phyloP scores from a whole-genome alignment of 1,140 invertebrate species.

The Cydia amplana region DNA sequence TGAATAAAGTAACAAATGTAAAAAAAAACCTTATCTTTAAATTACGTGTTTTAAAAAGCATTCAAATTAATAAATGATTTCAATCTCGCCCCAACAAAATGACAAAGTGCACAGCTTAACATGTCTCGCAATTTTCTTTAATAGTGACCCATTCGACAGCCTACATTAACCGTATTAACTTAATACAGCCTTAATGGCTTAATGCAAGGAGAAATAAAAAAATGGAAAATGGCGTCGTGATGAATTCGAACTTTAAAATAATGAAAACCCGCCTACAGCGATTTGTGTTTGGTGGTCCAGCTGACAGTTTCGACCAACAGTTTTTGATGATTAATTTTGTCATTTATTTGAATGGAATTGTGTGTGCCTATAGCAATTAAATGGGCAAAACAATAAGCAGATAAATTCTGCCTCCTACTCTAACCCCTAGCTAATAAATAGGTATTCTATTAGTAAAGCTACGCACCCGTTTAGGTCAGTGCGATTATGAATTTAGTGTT shows the following conservation, averaged over 20 bases:
- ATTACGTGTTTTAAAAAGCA: not conserved
- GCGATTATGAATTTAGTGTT: too few relatives aligned
- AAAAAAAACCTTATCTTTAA: not conserved
- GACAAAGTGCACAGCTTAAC: slow-evolving; percentile 23
- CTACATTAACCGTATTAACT: slow-evolving; percentile 29
- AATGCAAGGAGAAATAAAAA: slow-evolving; percentile 14
- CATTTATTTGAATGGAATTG: slow-evolving; percentile 10
- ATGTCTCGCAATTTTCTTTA: slow-evolving; percentile 29
- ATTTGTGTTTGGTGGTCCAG: slow-evolving; percentile 22
- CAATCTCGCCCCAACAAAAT: slow-evolving; percentile 17
- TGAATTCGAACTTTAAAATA: slow-evolving; percentile 30
- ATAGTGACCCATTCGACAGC: slow-evolving; percentile 22
- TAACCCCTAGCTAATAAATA: too few relatives aligned
- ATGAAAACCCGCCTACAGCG: slow-evolving; percentile 30
- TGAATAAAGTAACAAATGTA: not conserved
- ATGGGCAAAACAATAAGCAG: not conserved
- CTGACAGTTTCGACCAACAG: not conserved
- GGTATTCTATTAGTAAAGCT: too few relatives aligned
- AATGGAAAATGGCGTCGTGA: not conserved
- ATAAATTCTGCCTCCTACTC: not conserved
- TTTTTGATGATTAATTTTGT: slow-evolving; percentile 27
- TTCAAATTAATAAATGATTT: slow-evolving; percentile 19
- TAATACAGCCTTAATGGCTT: slow-evolving; percentile 28
- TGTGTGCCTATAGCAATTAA: not conserved
- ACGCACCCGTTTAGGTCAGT: too few relatives aligned